These are phyloP conservation scores for Eurosta solidaginis DNA, from an alignment of 1,140 invertebrate genomes.

Conservation along the genomic window DNA sequence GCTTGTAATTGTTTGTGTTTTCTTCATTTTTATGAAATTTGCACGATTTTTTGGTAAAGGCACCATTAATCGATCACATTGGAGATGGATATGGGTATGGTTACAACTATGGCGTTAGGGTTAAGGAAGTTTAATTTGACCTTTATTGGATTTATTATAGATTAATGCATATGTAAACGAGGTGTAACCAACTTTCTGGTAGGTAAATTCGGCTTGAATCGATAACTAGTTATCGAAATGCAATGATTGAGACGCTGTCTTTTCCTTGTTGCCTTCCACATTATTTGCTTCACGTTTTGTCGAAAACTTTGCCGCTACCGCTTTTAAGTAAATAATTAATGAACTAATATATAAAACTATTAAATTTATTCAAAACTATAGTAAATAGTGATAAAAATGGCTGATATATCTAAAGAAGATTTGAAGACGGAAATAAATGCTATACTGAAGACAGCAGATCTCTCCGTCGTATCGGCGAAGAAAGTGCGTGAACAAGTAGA, in stretches of 20 bases:
- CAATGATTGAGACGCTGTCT: background rate
- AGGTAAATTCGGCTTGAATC: background rate
- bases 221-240: background rate
- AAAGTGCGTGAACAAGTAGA: conserved; percentile 89
- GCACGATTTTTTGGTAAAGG: no score
- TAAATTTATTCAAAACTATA: background rate
- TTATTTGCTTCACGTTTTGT: conserved; percentile 12
- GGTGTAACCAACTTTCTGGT: no score
- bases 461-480: conserved; percentile 82
- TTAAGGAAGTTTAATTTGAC: no score
- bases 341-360: background rate
- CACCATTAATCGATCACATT: no score
- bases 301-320: background rate
- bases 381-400: conserved; percentile 45
- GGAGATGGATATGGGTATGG: no score
- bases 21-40: no score
- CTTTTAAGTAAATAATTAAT: background rate
- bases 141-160: no score
- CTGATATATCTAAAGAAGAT: conserved; percentile 53
- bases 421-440: conserved; percentile 48
- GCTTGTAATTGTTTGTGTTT: no score
- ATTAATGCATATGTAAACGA: no score
- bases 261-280: background rate
- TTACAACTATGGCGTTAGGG: no score
- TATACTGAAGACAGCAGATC: conserved; percentile 85